Conservation (phyloP, 2,113 vertebrate species). For the Garra rufa region DNA sequence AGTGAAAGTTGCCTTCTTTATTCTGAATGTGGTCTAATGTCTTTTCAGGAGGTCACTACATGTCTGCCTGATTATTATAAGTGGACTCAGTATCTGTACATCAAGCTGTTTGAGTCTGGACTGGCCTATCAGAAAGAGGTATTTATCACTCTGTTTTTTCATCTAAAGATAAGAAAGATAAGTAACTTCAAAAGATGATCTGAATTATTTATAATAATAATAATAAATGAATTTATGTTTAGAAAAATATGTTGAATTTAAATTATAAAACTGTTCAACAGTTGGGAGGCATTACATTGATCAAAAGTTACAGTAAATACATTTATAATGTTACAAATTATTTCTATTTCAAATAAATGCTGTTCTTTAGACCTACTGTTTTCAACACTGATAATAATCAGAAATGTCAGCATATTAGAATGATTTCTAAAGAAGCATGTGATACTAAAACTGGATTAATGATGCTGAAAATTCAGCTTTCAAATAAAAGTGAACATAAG, state of each 20-base stretch:
- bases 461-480: no score
- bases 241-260: no score
- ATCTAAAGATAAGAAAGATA: not conserved
- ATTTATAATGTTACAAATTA: not conserved
- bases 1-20: not conserved
- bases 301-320: not conserved
- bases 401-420: no score
- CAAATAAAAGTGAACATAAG: no score
- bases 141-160: not conserved
- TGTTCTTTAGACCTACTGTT: not conserved
- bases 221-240: no score
- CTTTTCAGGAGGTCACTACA: slow-evolving; percentile 89
- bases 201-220: no score
- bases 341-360: not conserved
- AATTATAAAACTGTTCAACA: not conserved
- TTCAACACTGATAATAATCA: no score
- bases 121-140: slow-evolving; percentile 98
- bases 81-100: slow-evolving; percentile 95
- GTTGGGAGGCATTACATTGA: not conserved
- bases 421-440: no score
- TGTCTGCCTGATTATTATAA: slow-evolving; percentile 94
- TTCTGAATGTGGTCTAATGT: slow-evolving; percentile 15
- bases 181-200: no score
- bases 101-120: slow-evolving; percentile 90
- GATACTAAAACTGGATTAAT: no score